Evolutionary conservation across 2,888 invertebrate genomes (phyloP).

Genomic region (Tetragnatha montana): DNA sequence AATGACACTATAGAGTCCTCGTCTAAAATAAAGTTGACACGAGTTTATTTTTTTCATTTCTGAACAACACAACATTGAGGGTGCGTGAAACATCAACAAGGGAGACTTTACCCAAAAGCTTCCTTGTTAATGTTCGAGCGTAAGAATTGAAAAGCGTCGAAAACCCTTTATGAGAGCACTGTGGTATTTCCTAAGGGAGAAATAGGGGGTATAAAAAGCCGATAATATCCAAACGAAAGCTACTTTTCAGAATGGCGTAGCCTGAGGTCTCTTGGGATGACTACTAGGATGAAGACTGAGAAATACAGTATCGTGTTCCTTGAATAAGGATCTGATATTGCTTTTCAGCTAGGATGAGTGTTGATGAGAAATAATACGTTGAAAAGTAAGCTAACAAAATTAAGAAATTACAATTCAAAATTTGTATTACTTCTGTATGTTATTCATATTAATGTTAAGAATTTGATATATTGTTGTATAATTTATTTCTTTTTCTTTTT

Average conservation of each 20-base stretch:
- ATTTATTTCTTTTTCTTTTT: too few species aligned
- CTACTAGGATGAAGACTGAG: neutral
- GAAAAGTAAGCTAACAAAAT: too few species aligned
- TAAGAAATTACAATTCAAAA: too few species aligned
- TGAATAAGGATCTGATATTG: neutral
- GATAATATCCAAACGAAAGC: constrained; percentile 23
- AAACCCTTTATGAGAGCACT: constrained; percentile 10
- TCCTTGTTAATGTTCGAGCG: neutral
- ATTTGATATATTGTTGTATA: too few species aligned
- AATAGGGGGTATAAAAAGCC: constrained; percentile 9
- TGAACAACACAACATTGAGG: neutral
- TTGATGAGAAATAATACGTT: too few species aligned
- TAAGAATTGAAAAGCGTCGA: constrained; percentile 18
- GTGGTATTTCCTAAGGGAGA: constrained; percentile 23
- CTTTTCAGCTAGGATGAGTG: neutral
- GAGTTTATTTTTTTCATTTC: neutral
- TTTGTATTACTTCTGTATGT: too few species aligned
- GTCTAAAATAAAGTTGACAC: neutral
- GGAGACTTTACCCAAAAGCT: constrained; percentile 9
- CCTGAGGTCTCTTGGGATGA: neutral
- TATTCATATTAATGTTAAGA: too few species aligned
- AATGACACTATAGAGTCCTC: too few species aligned
- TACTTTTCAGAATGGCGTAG: constrained; percentile 15
- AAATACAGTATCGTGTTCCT: neutral
- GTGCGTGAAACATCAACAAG: constrained; percentile 11